Evolutionary conservation across 2,797 vertebrate genomes (phyloP).

Genomic region (Phoebastria nigripes): DNA sequence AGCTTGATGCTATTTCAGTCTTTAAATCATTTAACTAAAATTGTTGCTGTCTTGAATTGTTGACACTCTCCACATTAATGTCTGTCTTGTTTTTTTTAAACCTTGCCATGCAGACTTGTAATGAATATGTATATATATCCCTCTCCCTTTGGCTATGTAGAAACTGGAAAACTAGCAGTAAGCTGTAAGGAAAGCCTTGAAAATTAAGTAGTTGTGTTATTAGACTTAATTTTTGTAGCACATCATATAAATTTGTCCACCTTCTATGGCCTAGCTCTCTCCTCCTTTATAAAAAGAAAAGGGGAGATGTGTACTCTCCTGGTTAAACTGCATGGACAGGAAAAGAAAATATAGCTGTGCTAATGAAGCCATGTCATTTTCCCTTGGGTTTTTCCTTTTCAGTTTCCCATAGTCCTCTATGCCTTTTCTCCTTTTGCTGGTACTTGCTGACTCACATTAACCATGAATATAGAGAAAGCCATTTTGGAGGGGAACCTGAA

Average conservation of each 20-base stretch:
- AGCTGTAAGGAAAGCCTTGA: neutral
- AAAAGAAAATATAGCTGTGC: neutral
- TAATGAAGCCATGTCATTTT: neutral
- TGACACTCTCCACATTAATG: neutral
- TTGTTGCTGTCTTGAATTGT: slow-evolving; percentile 13
- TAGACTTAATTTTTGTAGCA: neutral
- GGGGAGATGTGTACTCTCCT: neutral
- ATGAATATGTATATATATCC: neutral
- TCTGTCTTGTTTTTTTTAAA: neutral
- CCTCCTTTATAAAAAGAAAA: neutral
- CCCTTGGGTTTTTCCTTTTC: neutral
- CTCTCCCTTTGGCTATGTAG: neutral
- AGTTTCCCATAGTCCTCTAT: neutral
- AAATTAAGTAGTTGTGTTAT: neutral
- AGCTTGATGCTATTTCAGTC: neutral
- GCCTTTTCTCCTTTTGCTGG: neutral
- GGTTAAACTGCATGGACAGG: neutral
- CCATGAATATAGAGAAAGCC: neutral
- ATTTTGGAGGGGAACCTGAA: neutral
- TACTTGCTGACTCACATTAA: neutral
- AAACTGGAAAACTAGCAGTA: neutral
- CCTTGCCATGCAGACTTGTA: neutral
- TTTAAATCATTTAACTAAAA: slow-evolving; percentile 17
- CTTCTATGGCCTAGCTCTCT: neutral
- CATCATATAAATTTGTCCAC: neutral